A percentile compares a stretch with the other conserved stretches of the same genome.
phyloP scores from a whole-genome alignment of 2,888 invertebrate species.

The Nowickia ferox region DNA sequence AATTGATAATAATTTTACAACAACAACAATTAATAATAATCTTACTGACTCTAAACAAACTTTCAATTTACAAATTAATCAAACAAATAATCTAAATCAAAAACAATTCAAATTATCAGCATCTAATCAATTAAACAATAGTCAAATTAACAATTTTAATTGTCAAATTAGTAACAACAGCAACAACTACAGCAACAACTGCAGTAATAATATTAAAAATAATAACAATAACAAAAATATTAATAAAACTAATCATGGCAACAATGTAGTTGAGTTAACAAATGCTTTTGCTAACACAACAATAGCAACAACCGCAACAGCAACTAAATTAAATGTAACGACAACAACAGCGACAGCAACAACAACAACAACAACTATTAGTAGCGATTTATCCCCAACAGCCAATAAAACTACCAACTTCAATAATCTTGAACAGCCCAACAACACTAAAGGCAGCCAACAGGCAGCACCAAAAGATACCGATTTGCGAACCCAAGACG shows the following conservation, averaged over 20 bases:
- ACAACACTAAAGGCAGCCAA: not conserved
- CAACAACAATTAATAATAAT: conserved; percentile 65
- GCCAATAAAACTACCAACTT: conserved; percentile 42
- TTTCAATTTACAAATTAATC: conserved; percentile 40
- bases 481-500: not conserved
- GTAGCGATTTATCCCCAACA: conserved; percentile 45
- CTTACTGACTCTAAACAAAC: conserved; percentile 70
- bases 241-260: conserved; percentile 60
- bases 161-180: conserved; percentile 64
- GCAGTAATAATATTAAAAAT: conserved; percentile 53
- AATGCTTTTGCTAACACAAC: conserved; percentile 72
- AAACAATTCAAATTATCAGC: conserved; percentile 65
- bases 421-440: conserved; percentile 54
- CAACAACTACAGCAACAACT: conserved; percentile 74
- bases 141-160: conserved; percentile 66
- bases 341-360: conserved; percentile 53
- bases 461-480: conserved; percentile 1
- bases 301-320: conserved; percentile 69
- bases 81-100: conserved; percentile 36
- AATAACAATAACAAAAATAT: conserved; percentile 65
- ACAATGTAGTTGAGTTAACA: conserved; percentile 72
- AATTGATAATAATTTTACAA: conserved; percentile 45
- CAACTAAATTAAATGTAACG: conserved; percentile 65
- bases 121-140: conserved; percentile 68
- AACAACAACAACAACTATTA: conserved; percentile 62